Percentiles rank a stretch among this genome's conserved stretches.
phyloP scores from a whole-genome alignment of 2,888 invertebrate species.

The Catocala sponsa region DNA sequence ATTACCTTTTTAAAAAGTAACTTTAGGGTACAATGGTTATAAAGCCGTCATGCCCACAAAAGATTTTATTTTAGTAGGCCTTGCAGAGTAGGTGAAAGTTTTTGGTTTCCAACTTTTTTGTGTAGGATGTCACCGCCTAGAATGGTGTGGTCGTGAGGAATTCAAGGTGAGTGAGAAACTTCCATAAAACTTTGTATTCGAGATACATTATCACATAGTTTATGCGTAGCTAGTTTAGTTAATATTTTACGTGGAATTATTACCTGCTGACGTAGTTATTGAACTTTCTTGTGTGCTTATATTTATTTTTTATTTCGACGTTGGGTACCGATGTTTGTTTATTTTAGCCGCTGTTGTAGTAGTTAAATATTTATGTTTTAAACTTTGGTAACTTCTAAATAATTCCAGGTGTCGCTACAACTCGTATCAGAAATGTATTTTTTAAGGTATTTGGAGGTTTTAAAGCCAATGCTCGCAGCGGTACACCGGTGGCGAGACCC shows the following conservation, averaged over 20 bases:
- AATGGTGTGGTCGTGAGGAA: constrained; percentile 22
- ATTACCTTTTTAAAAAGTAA: constrained; percentile 7
- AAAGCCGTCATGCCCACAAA: constrained; percentile 26
- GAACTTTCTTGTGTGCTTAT: constrained; percentile 1
- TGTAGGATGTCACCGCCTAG: constrained; percentile 19
- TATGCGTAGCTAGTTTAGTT: constrained; percentile 9
- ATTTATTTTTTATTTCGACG: constrained; percentile 6
- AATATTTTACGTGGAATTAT: constrained; percentile 20
- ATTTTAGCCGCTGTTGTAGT: too few species aligned
- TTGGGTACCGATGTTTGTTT: neutral
- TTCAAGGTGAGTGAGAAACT: constrained; percentile 34
- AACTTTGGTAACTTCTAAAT: too few species aligned
- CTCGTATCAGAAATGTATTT: too few species aligned
- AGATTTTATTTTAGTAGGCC: constrained; percentile 24
- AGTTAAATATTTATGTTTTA: too few species aligned
- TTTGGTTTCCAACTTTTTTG: constrained; percentile 27
- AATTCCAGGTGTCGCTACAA: too few species aligned
- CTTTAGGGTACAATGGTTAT: constrained; percentile 19
- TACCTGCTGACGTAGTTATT: constrained; percentile 12
- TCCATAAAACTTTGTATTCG: constrained; percentile 25
- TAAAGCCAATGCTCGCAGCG: too few species aligned
- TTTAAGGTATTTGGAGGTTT: too few species aligned
- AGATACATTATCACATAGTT: constrained; percentile 19
- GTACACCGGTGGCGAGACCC: too few species aligned
- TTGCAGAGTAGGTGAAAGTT: constrained; percentile 25